Percentiles rank a stretch among this genome's conserved stretches.
These are phyloP conservation scores for Capitulum mitella DNA, from an alignment of 2,888 invertebrate species.

Conservation along the genomic window DNA sequence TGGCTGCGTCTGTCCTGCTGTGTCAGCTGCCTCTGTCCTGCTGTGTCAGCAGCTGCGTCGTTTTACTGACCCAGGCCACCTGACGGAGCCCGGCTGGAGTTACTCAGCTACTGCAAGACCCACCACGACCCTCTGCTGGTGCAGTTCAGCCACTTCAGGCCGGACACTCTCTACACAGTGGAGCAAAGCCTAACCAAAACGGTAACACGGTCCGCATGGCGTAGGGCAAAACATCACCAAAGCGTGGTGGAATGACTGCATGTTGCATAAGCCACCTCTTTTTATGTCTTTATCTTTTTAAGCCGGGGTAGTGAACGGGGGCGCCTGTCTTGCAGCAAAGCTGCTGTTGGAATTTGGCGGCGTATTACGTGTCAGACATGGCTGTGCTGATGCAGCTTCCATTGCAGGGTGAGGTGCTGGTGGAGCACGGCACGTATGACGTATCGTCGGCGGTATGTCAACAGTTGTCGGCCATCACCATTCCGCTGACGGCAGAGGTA, in stretches of 20 bases:
- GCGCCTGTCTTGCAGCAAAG: too few relatives aligned
- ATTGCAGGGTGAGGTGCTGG: conserved; percentile 57
- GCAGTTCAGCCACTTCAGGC: conserved; percentile 62
- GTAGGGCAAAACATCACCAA: too few relatives aligned
- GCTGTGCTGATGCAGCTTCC: too few relatives aligned
- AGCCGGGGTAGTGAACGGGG: too few relatives aligned
- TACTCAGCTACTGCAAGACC: conserved; percentile 71
- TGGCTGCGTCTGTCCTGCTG: too few relatives aligned
- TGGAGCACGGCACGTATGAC: conserved; percentile 60
- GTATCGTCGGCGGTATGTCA: conserved; percentile 54
- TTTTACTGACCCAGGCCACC: neutral
- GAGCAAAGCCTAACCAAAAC: conserved; percentile 66
- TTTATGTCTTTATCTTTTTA: too few relatives aligned
- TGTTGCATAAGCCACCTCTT: too few relatives aligned
- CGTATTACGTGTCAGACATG: too few relatives aligned
- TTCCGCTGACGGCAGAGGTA: conserved; percentile 62
- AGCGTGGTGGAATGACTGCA: too few relatives aligned
- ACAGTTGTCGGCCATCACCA: conserved; percentile 58
- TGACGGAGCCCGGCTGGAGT: conserved; percentile 53
- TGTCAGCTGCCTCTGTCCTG: neutral
- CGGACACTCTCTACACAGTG: conserved; percentile 64
- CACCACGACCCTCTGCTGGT: conserved; percentile 82
- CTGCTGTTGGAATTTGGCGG: too few relatives aligned
- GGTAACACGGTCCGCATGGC: too few relatives aligned
- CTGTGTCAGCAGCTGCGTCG: neutral